Evolutionary conservation across 2,113 vertebrate genomes (phyloP), one percentile per base, ranked within the genome.

Genomic region (Taxidea taxus): DNA sequence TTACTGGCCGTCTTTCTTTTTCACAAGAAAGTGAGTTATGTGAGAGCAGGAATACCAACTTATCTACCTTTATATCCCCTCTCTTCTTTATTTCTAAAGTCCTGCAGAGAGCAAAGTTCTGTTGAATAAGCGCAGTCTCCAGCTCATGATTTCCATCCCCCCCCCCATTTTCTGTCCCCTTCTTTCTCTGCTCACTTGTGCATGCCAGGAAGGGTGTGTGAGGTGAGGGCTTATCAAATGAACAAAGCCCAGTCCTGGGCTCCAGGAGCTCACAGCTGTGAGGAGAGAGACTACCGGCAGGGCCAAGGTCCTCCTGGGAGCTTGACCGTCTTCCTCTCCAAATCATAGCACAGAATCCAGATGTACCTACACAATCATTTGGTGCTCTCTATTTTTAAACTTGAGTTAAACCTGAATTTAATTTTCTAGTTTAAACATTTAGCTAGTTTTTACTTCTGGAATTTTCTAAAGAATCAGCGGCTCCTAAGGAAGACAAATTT

Each of bases 21-120:
- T 66, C 51, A 66, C 29, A 66, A 84, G 64, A 91, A 11, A 83
- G 18, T 10, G 31, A 68, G 29, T 70, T 37, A 13, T 16, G 39
- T 37, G 34, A 80, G 11, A 27, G 31, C 31, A 88, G 58, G 54
- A 88, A 75, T 37, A 31, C 37, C 18, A 31, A 37, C 27, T 72
- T n/a, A 9, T 54, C 25, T 15, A 44, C 39, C 25, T 62, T 68
- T 68, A 77, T 10, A 47, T 47, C 42, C 74, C 42, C 21, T 64
- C 74, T 80, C 29, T 51, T 72, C 27, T 42, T 75, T 68, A 54
- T 56, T 47, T 81, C 93, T 95, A 51, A 92, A 91, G 64, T 82
- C 34, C 75, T 60, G 5, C 56, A 82, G 44, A 83, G 44, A 78
- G 21, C 6, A 18, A n/a, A 29, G 8, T 58, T 72, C 66, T 58